phyloP scores from a whole-genome alignment of 2,113 vertebrate genomes.

The Pteruthius melanotis region DNA sequence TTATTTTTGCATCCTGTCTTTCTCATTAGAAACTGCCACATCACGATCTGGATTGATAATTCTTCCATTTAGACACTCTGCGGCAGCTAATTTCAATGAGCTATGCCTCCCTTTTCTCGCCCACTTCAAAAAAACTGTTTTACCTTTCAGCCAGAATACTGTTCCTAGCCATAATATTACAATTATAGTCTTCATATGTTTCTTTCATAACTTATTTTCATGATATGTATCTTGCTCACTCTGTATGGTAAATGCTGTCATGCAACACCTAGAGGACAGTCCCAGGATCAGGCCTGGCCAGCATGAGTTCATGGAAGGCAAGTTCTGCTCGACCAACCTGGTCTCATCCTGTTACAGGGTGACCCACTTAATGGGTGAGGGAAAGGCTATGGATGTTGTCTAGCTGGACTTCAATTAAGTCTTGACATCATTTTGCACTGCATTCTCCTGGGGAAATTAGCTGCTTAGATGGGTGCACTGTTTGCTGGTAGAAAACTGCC shows the following conservation, averaged over 20 bases:
- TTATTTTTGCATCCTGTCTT: constrained; percentile 57
- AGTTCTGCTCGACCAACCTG: background rate
- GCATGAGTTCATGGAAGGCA: background rate
- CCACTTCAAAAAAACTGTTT: constrained; percentile 27
- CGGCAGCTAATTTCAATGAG: constrained; percentile 61
- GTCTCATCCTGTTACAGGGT: background rate
- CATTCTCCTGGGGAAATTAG: background rate
- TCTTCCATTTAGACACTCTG: constrained; percentile 65
- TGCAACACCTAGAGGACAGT: background rate
- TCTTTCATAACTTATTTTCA: background rate
- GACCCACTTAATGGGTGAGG: background rate
- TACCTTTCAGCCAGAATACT: background rate
- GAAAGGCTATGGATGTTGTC: background rate
- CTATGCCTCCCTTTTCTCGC: constrained; percentile 39
- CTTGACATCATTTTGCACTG: background rate
- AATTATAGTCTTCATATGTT: background rate
- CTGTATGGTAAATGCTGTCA: background rate
- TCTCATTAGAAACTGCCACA: constrained; percentile 70
- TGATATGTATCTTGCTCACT: background rate
- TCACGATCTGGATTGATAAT: constrained; percentile 69
- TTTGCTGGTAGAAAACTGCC: background rate
- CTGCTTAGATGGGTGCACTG: background rate
- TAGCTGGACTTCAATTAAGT: background rate
- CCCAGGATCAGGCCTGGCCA: background rate
- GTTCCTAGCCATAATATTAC: background rate